Evolutionary conservation across 35 echinoderm and acorn worm species (phyloP).

Genomic region (Anneissia japonica): DNA sequence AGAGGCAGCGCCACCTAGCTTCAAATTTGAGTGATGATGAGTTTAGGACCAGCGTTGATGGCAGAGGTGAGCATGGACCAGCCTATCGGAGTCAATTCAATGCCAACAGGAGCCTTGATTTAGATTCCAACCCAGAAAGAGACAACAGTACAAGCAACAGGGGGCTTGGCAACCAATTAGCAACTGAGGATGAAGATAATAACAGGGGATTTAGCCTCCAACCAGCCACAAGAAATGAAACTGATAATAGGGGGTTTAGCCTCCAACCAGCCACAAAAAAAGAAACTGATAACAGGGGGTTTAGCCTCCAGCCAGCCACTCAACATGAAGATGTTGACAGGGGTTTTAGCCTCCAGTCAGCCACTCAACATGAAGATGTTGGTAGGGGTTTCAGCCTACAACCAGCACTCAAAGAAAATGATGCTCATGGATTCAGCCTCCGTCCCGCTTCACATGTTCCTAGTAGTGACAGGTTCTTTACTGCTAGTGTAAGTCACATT

Average conservation of each 20-base stretch:
- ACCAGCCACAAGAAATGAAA: conserved; percentile 17
- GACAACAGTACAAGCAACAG: neutral
- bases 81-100: neutral
- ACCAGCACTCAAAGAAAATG: neutral
- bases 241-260: conserved; percentile 42
- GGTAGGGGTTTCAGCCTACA: conserved; percentile 24
- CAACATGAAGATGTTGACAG: neutral
- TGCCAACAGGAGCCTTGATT: neutral
- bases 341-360: conserved; percentile 38
- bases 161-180: conserved; percentile 67
- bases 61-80: neutral
- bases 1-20: conserved; percentile 12
- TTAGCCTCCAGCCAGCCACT: conserved; percentile 35
- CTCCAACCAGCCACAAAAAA: conserved; percentile 53
- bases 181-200: conserved; percentile 23
- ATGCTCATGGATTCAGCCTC: neutral
- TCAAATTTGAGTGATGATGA: neutral
- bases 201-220: conserved; percentile 6
- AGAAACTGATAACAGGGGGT: conserved; percentile 47
- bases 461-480: neutral
- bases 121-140: neutral
- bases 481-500: neutral
- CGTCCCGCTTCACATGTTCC: neutral
- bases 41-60: neutral
- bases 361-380: neutral